Percentiles rank a stretch among this genome's conserved stretches.
phyloP scores from a whole-genome alignment of 2,113 vertebrate species.

The Gymnarchus niloticus region DNA sequence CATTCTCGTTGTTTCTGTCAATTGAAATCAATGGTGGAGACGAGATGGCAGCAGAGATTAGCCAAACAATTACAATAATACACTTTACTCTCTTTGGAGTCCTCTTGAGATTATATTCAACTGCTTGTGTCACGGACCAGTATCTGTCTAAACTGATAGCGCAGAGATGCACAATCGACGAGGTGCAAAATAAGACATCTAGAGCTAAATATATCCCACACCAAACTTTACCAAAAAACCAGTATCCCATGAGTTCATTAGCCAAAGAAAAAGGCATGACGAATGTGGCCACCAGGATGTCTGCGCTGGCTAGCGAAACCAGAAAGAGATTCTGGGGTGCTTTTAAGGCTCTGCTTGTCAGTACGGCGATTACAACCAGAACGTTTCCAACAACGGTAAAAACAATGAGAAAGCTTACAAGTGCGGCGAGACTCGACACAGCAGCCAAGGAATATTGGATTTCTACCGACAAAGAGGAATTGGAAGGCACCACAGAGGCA shows the following conservation, averaged over 20 bases:
- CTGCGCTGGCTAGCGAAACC: conserved; percentile 85
- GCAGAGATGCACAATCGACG: conserved; percentile 88
- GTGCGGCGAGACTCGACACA: conserved; percentile 67
- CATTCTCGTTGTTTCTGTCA: conserved; percentile 60
- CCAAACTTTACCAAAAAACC: conserved; percentile 89
- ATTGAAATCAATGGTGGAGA: conserved; percentile 79
- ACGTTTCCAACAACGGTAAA: conserved; percentile 86
- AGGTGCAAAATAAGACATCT: conserved; percentile 89
- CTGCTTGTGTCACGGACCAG: conserved; percentile 88
- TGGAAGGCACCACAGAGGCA: conserved; percentile 35
- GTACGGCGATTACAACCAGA: conserved; percentile 83
- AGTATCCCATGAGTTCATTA: conserved; percentile 90
- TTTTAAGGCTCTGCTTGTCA: conserved; percentile 81
- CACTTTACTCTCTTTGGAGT: conserved; percentile 81
- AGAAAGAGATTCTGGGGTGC: conserved; percentile 90
- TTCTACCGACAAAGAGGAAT: conserved; percentile 54
- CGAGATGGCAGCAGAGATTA: conserved; percentile 84
- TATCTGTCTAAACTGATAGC: conserved; percentile 93
- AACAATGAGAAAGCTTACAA: conserved; percentile 81
- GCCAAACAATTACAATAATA: conserved; percentile 80
- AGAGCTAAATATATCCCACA: conserved; percentile 85
- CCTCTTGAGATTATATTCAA: conserved; percentile 88
- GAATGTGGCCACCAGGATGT: conserved; percentile 87
- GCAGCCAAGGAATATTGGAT: conserved; percentile 71
- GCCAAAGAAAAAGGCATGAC: conserved; percentile 93